Percentiles rank a stretch among this genome's conserved stretches.
phyloP scores from a whole-genome alignment of 2,797 vertebrate genomes.

The Enteromius afrohamiltoni region DNA sequence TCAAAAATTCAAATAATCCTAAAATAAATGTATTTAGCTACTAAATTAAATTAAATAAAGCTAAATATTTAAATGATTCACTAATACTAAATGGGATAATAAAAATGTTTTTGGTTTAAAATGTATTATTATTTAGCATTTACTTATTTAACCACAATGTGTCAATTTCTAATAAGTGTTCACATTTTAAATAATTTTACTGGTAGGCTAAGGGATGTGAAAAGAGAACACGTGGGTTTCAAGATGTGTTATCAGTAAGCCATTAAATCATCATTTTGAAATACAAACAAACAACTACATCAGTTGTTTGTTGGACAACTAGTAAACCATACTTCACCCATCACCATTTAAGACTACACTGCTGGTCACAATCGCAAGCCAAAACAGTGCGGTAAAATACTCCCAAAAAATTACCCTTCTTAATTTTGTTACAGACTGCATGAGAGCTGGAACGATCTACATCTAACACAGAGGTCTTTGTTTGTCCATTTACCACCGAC shows the following conservation, averaged over 20 bases:
- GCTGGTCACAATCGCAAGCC: background rate
- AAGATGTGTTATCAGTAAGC: background rate
- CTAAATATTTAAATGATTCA: background rate
- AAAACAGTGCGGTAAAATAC: background rate
- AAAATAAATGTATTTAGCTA: background rate
- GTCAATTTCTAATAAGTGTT: background rate
- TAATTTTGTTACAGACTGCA: conserved; percentile 17
- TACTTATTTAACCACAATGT: background rate
- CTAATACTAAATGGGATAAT: background rate
- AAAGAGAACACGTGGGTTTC: background rate
- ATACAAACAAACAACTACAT: too few species aligned
- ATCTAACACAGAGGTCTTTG: conserved; percentile 48
- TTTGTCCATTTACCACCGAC: conserved; percentile 36
- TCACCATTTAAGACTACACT: background rate
- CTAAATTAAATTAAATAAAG: background rate
- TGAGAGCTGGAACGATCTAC: conserved; percentile 29
- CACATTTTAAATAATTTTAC: background rate
- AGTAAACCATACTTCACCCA: background rate
- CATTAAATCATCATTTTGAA: background rate
- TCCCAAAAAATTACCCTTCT: conserved; percentile 11
- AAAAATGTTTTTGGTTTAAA: background rate
- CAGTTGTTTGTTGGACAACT: background rate
- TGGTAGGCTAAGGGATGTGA: background rate
- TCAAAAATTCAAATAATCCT: background rate
- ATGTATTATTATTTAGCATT: background rate